Percentiles rank a stretch among this genome's conserved stretches.
Evolutionary conservation across 2,888 invertebrate genomes (phyloP).

Genomic region (Bimastos eiseni): DNA sequence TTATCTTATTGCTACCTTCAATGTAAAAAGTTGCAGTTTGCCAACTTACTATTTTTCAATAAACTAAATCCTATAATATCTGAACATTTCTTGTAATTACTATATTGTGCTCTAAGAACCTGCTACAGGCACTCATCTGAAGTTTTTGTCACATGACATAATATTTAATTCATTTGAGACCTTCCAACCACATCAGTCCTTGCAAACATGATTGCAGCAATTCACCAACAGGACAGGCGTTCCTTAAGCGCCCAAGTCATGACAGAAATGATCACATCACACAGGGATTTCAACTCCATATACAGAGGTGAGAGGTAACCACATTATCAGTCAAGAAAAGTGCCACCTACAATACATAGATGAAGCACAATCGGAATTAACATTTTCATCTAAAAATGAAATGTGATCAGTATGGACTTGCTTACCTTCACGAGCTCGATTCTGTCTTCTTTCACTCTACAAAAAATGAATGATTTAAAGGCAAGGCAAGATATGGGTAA

Average conservation of each 20-base stretch:
- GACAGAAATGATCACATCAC: not conserved
- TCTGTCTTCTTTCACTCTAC: conserved; percentile 55
- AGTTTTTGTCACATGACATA: too few relatives aligned
- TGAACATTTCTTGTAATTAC: too few relatives aligned
- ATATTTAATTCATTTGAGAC: too few relatives aligned
- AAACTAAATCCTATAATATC: too few relatives aligned
- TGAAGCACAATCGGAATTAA: not conserved
- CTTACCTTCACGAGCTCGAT: conserved; percentile 60
- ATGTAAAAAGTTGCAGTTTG: too few relatives aligned
- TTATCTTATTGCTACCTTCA: too few relatives aligned
- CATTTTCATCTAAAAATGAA: not conserved
- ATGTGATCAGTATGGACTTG: not conserved
- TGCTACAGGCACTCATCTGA: too few relatives aligned
- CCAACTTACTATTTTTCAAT: too few relatives aligned
- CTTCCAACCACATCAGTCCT: too few relatives aligned
- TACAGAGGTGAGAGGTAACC: not conserved
- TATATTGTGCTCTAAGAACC: too few relatives aligned
- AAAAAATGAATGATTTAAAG: not conserved
- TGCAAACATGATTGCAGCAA: too few relatives aligned
- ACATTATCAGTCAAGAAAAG: not conserved
- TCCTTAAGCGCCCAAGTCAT: not conserved
- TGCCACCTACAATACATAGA: too few relatives aligned
- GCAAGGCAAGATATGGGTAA: not conserved
- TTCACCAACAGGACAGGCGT: not conserved
- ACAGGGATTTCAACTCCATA: not conserved